Evolutionary conservation across 92 coral and sea anemone species (phyloP).

Genomic region (Zoanthus sansibaricus): DNA sequence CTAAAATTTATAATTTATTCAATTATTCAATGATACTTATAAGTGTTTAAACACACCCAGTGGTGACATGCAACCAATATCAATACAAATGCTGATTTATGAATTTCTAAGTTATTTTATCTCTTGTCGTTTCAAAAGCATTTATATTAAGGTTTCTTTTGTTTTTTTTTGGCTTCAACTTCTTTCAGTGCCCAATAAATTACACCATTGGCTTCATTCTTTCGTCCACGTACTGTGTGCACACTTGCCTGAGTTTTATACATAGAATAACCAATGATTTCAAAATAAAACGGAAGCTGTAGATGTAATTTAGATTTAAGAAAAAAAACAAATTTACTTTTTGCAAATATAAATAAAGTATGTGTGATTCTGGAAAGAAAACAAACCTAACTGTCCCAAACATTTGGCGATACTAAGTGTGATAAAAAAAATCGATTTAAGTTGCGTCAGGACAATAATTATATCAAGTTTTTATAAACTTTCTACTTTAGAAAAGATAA

Average conservation of each 20-base stretch:
- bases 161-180: background rate
- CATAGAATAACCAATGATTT: background rate
- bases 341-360: background rate
- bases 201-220: background rate
- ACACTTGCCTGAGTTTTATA: background rate
- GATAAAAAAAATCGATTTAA: background rate
- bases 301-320: background rate
- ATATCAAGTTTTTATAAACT: background rate
- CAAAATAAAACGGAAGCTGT: background rate
- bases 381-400: background rate
- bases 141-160: background rate
- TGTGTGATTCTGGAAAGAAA: background rate
- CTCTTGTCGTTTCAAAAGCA: background rate
- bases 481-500: background rate
- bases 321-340: background rate
- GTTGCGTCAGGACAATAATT: background rate
- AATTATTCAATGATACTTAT: background rate
- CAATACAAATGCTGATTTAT: background rate
- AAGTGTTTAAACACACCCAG: conserved; percentile 16
- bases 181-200: background rate
- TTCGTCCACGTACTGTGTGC: background rate
- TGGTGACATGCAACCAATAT: conserved; percentile 18
- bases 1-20: background rate
- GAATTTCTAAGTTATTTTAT: background rate
- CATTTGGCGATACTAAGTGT: background rate